These are phyloP conservation scores for Drosophila malerkotliana DNA, from an alignment of 1,140 invertebrate genomes.

Conservation along the genomic window DNA sequence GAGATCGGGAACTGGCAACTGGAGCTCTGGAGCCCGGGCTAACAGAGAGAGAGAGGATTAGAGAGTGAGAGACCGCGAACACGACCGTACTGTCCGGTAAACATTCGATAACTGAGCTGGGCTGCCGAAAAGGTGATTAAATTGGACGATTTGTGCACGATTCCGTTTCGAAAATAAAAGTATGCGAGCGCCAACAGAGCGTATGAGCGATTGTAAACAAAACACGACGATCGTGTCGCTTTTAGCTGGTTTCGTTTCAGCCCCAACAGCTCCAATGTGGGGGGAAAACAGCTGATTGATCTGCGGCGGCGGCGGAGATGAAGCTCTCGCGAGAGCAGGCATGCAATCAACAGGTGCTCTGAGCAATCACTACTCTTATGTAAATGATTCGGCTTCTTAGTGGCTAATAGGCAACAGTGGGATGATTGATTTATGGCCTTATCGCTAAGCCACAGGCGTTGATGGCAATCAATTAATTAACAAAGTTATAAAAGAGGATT, in stretches of 20 bases:
- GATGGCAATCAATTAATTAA: slow-evolving; percentile 30
- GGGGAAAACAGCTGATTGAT: slow-evolving; percentile 56
- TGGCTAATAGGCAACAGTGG: slow-evolving; percentile 19
- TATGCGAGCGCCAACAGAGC: slow-evolving; percentile 16
- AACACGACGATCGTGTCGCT: slow-evolving; percentile 19
- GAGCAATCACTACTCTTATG: slow-evolving; percentile 39
- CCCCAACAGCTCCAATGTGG: slow-evolving; percentile 1
- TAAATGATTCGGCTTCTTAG: slow-evolving; percentile 46
- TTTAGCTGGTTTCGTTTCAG: slow-evolving; percentile 6
- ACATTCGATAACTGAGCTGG: slow-evolving; percentile 70
- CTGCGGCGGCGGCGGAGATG: slow-evolving; percentile 2
- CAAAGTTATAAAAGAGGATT: slow-evolving; percentile 18
- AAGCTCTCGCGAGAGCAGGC: slow-evolving; percentile 1
- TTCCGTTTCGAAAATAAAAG: slow-evolving; percentile 74
- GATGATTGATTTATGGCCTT: slow-evolving; percentile 26
- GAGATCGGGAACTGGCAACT: slow-evolving; percentile 8
- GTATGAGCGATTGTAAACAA: slow-evolving; percentile 64
- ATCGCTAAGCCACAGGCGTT: neutral
- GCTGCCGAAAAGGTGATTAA: slow-evolving; percentile 70
- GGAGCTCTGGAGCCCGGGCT: neutral
- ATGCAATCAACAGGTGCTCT: slow-evolving; percentile 49
- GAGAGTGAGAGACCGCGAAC: slow-evolving; percentile 31
- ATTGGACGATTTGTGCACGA: slow-evolving; percentile 60
- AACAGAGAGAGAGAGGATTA: neutral
- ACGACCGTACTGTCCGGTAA: slow-evolving; percentile 67